phyloP scores from a whole-genome alignment of 2,113 vertebrate genomes.

The Pseudonaja textilis region DNA sequence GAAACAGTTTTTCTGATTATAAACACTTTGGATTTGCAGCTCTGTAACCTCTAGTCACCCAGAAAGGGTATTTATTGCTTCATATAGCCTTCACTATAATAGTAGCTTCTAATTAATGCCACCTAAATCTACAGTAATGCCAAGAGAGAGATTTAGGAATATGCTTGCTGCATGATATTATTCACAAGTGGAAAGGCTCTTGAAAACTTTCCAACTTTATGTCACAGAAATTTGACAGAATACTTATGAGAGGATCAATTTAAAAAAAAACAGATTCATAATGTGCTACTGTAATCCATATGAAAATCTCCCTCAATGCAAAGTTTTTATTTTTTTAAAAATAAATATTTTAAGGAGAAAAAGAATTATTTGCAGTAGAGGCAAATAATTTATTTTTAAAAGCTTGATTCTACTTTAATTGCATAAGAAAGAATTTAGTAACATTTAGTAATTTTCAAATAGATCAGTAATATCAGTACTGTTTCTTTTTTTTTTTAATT shows the following conservation, averaged over 20 bases:
- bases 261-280: not conserved
- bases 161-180: not conserved
- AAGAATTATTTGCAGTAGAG: not conserved
- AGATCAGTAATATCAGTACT: not conserved
- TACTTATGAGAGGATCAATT: not conserved
- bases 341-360: not conserved
- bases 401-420: not conserved
- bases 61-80: conserved; percentile 21
- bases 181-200: conserved; percentile 8
- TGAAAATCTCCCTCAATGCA: not conserved
- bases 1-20: not conserved
- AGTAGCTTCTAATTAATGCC: conserved; percentile 2
- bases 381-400: not conserved
- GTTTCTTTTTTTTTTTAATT: not conserved
- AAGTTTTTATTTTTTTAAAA: not conserved
- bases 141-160: conserved; percentile 19
- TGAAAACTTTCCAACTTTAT: conserved; percentile 31
- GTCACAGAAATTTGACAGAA: conserved; percentile 17
- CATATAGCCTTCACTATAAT: not conserved
- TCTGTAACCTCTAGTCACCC: conserved; percentile 11
- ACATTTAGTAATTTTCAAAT: not conserved
- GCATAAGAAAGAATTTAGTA: not conserved
- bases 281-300: not conserved
- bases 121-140: conserved; percentile 13
- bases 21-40: not conserved